Evolutionary conservation across 2,797 vertebrate species (phyloP), one percentile per base, ranked within the genome.

Genomic region (Rhinogobio ventralis): DNA sequence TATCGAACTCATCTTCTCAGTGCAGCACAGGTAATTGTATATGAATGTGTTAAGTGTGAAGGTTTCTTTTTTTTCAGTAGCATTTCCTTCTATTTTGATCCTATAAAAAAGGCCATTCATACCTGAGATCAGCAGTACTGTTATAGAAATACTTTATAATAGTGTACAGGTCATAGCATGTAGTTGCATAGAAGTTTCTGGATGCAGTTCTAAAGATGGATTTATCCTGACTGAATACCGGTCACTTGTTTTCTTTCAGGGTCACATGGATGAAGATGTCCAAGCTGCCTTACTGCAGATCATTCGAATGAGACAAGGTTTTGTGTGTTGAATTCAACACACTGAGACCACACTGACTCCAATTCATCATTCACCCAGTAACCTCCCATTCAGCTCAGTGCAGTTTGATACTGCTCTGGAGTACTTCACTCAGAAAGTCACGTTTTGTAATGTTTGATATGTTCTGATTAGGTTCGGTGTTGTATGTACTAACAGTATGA

Each of bases 181-280:
- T 78, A 45, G 17, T 62, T 62, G 39, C 15, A 62, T 17, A 42
- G 13, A 76, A 4, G 39, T 15, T 51, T 49, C 60, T 79, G 20
- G 28, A 64, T 28, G 76, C 14, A 67, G 0, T 60, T 60, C 77
- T 85, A 19, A 57, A 72, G 7, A 23, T 55, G 11, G 0, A 73
- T 67, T 73, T 42, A 45, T 53, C 17, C 55, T 5, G 2, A 71
- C 39, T 84, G 33, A 75, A 72, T 30, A 19, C 23, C 2, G 15
- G 19, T 30, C 60, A 45, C 6, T 60, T 73, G 4, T 86, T 49
- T 67, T 15, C 45, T 89, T 81, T 1, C 78, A 99, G 98, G 98
- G 98, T 15, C 98, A 99, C 94, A 99, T 99, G 98, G 98, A 99
- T 91, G 98, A 98, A 86, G 98, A 99, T 0, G 98, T 99, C 49